Conservation (phyloP, 2,888 invertebrate genomes). For the Pachymerium ferrugineum region DNA sequence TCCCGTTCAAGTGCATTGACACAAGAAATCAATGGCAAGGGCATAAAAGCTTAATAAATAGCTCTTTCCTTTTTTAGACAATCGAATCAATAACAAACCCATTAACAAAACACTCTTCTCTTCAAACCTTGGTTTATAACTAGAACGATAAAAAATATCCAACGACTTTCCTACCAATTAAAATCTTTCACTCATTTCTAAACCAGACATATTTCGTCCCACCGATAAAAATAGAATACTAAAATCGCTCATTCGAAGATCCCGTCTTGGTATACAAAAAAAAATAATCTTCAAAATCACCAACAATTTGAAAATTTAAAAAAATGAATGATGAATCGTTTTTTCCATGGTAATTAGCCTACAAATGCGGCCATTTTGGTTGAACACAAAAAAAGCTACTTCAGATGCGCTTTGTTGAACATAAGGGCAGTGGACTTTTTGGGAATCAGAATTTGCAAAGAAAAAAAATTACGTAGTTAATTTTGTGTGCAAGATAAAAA, state of each 20-base stretch:
- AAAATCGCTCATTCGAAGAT: no score
- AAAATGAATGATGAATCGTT: background rate
- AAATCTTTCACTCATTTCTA: no score
- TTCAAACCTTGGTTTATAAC: background rate
- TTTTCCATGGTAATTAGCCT: background rate
- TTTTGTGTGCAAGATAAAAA: no score
- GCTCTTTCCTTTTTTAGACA: constrained; percentile 19
- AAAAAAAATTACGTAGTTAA: no score
- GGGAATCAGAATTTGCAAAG: no score
- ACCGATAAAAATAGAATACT: background rate
- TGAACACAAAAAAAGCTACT: no score
- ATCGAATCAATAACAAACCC: constrained; percentile 15
- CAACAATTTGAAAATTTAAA: background rate
- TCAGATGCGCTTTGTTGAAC: background rate
- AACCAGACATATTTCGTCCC: no score
- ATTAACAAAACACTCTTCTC: background rate
- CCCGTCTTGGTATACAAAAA: no score
- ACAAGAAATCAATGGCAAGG: constrained; percentile 18
- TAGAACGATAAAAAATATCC: background rate
- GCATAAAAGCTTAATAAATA: constrained; percentile 20
- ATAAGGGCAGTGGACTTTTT: constrained; percentile 7
- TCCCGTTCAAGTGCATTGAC: constrained; percentile 18
- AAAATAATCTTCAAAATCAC: background rate
- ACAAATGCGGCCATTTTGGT: background rate
- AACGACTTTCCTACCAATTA: no score